Conservation (phyloP, 1,140 invertebrate species). For the Halesus radiatus region DNA sequence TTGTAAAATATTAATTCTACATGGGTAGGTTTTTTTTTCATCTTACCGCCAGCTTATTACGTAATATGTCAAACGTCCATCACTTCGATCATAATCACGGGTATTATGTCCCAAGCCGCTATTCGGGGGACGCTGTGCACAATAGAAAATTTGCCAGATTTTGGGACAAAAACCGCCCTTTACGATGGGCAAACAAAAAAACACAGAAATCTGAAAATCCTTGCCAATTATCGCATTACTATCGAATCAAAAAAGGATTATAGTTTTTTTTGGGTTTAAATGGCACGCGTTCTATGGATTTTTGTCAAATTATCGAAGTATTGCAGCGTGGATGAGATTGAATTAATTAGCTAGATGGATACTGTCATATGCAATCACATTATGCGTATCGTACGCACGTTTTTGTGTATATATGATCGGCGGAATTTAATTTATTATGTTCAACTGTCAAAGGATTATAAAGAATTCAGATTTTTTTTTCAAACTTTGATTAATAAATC, state of each 20-base stretch:
- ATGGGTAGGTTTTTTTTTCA: neutral
- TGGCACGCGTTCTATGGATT: too few species aligned
- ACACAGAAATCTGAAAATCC: constrained; percentile 38
- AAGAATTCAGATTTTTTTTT: too few species aligned
- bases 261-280: neutral
- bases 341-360: too few species aligned
- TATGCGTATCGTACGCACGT: too few species aligned
- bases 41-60: neutral
- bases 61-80: constrained; percentile 41
- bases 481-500: too few species aligned
- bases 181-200: constrained; percentile 18
- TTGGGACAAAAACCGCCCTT: constrained; percentile 29
- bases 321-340: too few species aligned
- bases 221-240: constrained; percentile 50
- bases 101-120: constrained; percentile 20
- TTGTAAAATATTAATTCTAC: neutral
- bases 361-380: too few species aligned
- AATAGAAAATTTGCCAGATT: neutral
- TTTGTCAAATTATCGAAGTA: too few species aligned
- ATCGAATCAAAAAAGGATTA: constrained; percentile 46
- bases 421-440: too few species aligned
- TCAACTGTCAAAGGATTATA: too few species aligned
- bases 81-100: constrained; percentile 38
- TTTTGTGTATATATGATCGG: too few species aligned
- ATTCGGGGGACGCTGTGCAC: neutral